Evolutionary conservation across 2,888 invertebrate genomes (phyloP), one percentile per base, ranked within the genome.

Genomic region (Parnassius apollo): DNA sequence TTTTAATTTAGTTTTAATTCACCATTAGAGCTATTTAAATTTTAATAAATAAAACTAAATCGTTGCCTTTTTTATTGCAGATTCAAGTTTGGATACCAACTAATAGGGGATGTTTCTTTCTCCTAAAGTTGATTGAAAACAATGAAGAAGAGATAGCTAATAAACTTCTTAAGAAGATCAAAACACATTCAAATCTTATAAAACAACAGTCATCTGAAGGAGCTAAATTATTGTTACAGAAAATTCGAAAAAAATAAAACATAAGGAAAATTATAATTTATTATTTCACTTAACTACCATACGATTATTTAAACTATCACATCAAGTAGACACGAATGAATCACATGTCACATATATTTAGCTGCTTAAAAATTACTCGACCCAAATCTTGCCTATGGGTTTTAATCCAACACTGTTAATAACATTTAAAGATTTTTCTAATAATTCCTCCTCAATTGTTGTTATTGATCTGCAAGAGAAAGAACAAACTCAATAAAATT

Each of bases 101-200:
- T 51, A 97, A 97, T 75, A 93, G 97, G 68, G 96, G 95, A 0
- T 96, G 96, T 72, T 97, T 96, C 80, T 88, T 96, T 61, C 82
- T 97, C 9, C 82, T 96, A 2, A 91, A 93, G 58, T 77, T 95
- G 22, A 90, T 95, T 52, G 95, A 96, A 83, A 94, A 93, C 73
- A 94, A 93, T 70, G 77, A 81, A 0, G 83, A 88, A 9, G 76
- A 77, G 8, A 79, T 91, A 9, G 88, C 89, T 25, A 80, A 80
- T 35, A 75, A 83, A 59, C 72, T 95, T 2, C 90, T 90, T 70
- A 76, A 82, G 46, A 91, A 93, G 71, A 72, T 95, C 1, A 87
- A 88, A 71, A 75, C 85, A 0, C 81, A 93, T 49, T 61, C 75
- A 0, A 82, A 81, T 56, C 68, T 83, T 42, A 75, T 96, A 57